These are phyloP conservation scores for Diogma glabrata DNA, from an alignment of 2,888 invertebrate species.

Conservation along the genomic window DNA sequence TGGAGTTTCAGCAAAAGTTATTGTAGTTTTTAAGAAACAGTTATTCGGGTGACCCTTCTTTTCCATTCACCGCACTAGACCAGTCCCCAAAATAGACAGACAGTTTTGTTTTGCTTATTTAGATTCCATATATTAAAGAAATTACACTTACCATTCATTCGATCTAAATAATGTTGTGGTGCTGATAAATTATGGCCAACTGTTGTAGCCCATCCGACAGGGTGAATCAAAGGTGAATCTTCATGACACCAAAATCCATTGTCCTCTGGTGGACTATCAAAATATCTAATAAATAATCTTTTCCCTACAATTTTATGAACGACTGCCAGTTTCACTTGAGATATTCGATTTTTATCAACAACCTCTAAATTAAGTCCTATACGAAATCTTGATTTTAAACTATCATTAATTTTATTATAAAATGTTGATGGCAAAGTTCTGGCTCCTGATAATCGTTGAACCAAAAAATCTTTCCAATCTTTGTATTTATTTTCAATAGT, in stretches of 20 bases:
- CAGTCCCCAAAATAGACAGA: too few species aligned
- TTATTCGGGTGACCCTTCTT: too few species aligned
- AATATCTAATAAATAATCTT: conserved; percentile 81
- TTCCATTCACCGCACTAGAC: too few species aligned
- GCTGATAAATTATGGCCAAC: conserved; percentile 85
- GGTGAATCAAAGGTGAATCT: conserved; percentile 87
- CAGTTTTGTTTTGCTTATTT: background rate
- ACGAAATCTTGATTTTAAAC: conserved; percentile 70
- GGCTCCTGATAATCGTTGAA: conserved; percentile 87
- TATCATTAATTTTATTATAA: conserved; percentile 75
- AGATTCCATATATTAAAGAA: too few species aligned
- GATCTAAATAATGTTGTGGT: conserved; percentile 62
- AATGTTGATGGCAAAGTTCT: conserved; percentile 89
- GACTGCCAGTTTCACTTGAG: conserved; percentile 81
- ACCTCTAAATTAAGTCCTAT: conserved; percentile 82
- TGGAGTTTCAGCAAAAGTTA: too few species aligned
- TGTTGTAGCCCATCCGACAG: conserved; percentile 89
- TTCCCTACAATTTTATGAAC: conserved; percentile 87
- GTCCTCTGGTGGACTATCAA: conserved; percentile 65
- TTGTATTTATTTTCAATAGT: conserved; percentile 85
- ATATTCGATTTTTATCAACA: conserved; percentile 91
- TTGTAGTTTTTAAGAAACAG: too few species aligned
- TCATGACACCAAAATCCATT: conserved; percentile 96
- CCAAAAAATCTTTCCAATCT: conserved; percentile 94
- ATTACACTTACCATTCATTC: conserved; percentile 57